These are phyloP conservation scores for Periophthalmus magnuspinnatus DNA, from an alignment of 2,797 vertebrate genomes.

Conservation along the genomic window DNA sequence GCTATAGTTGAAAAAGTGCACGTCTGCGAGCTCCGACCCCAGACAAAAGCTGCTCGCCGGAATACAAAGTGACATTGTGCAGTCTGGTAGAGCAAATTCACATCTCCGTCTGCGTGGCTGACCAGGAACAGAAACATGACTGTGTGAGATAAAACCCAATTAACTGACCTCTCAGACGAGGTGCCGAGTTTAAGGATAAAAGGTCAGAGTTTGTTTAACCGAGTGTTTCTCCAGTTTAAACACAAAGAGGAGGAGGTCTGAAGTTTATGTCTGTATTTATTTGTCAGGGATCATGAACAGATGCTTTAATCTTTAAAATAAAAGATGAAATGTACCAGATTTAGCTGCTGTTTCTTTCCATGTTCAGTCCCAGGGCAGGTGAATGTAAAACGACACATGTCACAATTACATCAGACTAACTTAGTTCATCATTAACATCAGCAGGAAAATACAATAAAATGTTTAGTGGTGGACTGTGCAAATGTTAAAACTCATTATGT, in stretches of 20 bases:
- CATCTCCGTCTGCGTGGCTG: conserved; percentile 32
- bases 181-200: not conserved
- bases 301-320: too few relatives aligned
- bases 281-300: too few relatives aligned
- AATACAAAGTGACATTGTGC: conserved; percentile 35
- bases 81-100: conserved; percentile 28
- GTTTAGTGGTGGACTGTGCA: too few relatives aligned
- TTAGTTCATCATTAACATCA: too few relatives aligned
- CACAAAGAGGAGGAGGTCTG: not conserved
- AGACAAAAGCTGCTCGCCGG: conserved; percentile 28
- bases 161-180: conserved; percentile 36
- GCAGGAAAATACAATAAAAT: too few relatives aligned
- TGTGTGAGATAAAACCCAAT: conserved; percentile 30
- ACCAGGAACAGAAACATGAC: conserved; percentile 20
- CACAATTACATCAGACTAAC: too few relatives aligned
- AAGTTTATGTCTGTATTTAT: too few relatives aligned
- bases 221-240: not conserved
- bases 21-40: conserved; percentile 20
- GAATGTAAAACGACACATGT: too few relatives aligned
- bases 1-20: conserved; percentile 9
- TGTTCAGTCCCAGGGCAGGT: too few relatives aligned
- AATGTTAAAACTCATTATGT: too few relatives aligned
- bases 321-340: too few relatives aligned
- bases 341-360: too few relatives aligned
- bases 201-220: not conserved